Evolutionary conservation across 2,113 vertebrate species (phyloP), one percentile per base, ranked within the genome.

Genomic region (Mugil cephalus): DNA sequence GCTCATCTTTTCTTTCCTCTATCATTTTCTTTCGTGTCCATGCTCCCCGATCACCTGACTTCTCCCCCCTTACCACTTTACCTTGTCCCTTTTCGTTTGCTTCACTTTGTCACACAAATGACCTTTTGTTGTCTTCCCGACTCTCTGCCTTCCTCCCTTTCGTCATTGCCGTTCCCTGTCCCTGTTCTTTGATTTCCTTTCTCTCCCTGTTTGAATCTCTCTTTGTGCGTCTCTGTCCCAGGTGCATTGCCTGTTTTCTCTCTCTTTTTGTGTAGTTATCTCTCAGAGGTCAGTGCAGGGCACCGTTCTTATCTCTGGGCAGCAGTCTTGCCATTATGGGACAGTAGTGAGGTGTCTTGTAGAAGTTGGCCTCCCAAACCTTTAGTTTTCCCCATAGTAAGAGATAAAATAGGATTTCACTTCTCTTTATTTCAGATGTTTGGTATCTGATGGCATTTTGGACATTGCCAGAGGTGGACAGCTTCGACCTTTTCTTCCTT

Each of bases 31-130:
- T 56, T 58, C 34, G 42, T 77, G 77, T 64, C 45, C 38, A 19
- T 48, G 19, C 38, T 38, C 60, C 66, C 63, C 18, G 8, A 52
- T 69, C 64, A 42, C 61, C 68, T 7, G 64, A 65, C 61, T 71
- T 60, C 24, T 56, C 43, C 35, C 58, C 65, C 52, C 40, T 45
- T n/a, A 7, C 66, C 53, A 68, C 63, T 77, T 62, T 17, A 47
- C 36, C 24, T 69, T 65, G 62, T 82, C 83, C 64, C 35, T 76
- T 84, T 60, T 68, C 40, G 66, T 80, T 87, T 39, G 2, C 15
- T 17, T 83, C 70, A 45, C 61, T 58, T 68, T 68, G 50, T 73
- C 70, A 58, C 86, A 69, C 51, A n/a, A 72, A 55, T 66, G 78
- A 77, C 80, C 86, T 76, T 79, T 69, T 11, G 34, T 40, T 66